These are phyloP conservation scores for Austrofundulus limnaeus DNA, from an alignment of 2,113 vertebrate species.

Conservation along the genomic window DNA sequence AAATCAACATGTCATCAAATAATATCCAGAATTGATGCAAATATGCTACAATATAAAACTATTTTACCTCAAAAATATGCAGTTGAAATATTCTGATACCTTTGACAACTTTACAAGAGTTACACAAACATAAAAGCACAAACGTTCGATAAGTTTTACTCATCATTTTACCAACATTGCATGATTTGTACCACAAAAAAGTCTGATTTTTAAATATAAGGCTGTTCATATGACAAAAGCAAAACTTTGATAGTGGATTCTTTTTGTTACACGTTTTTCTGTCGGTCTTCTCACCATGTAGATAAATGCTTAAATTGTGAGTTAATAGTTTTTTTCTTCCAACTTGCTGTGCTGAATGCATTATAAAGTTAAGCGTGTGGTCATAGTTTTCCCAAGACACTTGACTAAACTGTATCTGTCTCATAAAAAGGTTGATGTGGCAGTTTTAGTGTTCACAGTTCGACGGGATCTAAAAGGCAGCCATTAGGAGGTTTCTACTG, in stretches of 20 bases:
- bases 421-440: conserved; percentile 50
- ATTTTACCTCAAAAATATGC: neutral
- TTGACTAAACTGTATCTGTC: conserved; percentile 24
- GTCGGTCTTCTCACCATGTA: neutral
- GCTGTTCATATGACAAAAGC: conserved; percentile 3
- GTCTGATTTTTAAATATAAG: neutral
- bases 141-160: neutral
- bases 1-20: no score
- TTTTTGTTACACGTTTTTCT: conserved; percentile 10
- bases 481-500: conserved; percentile 49
- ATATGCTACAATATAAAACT: neutral
- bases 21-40: neutral
- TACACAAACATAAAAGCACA: neutral
- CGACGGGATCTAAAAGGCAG: conserved; percentile 46
- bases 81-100: neutral
- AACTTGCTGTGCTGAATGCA: conserved; percentile 15
- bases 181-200: neutral
- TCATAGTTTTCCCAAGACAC: conserved; percentile 37
- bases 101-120: neutral
- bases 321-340: conserved; percentile 15
- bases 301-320: conserved; percentile 1
- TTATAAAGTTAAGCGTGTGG: conserved; percentile 17
- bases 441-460: conserved; percentile 50
- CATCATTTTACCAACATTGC: neutral
- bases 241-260: conserved; percentile 2